Base-by-base conservation (phyloP, 2,888 invertebrate genomes). In the Nomada ferruginata region DNA sequence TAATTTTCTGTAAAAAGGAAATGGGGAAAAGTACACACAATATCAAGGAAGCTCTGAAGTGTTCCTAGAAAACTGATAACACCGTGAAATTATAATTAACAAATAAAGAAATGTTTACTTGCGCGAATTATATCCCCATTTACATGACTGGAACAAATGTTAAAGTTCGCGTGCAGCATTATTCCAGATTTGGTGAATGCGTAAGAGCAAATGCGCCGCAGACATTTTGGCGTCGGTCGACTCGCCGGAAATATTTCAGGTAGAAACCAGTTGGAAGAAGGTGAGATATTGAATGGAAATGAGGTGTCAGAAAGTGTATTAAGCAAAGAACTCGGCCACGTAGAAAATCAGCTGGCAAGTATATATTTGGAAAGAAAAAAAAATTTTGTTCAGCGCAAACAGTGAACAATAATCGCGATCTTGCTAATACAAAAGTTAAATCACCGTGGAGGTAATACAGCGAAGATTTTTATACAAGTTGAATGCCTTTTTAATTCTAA, bases 161-260 rank as follows among this genome's bases (percentile, higher is more conserved):
- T 20, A 20, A 55, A 36, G 36, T 36, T 29, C 20, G 36, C 13
- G 65, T 9, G 13, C 29, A 23, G 53, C n/a, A 20, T 61, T 42
- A n/a, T 10, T 15, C 47, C 11, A 29, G 29, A 61, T 50, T 44
- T 23, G 42, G 9, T 13, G 15, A 53, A 26, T 15, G 36, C 44
- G 53, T n/a, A n/a, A 69, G 42, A 73, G 53, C 7, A 66, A 77
- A 74, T 60, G 57, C 68, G 23, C 29, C 64, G 79, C 79, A 84
- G 84, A 84, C 84, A 71, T 42, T 29, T 29, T 52, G 84, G 76
- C 73, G 76, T 47, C 76, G 13, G 70, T 36, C n/a, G 29, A 36
- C 70, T n/a, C 18, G 72, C 66, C 60, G 74, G 59, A 70, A 74
- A 36, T 15, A 42, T 9, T 47, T 50, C n/a, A 20, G 59, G 29